Conservation (phyloP, 2,797 vertebrate species). For the Choloepus didactylus region DNA sequence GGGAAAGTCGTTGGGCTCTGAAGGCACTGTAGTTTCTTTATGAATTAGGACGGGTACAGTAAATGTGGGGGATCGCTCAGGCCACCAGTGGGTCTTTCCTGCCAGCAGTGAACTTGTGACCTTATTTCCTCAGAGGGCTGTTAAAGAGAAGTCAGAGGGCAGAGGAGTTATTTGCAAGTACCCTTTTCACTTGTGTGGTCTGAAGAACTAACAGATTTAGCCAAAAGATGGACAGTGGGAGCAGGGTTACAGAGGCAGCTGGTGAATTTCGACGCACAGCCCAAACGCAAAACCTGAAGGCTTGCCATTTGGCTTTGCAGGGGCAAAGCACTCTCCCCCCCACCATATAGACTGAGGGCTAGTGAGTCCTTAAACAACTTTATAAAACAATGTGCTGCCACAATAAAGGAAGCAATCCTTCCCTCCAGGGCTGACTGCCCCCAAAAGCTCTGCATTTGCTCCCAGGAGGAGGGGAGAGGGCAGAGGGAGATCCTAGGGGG, state of each 20-base stretch:
- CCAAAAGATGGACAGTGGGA: constrained; percentile 72
- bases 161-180: constrained; percentile 95
- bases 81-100: constrained; percentile 91
- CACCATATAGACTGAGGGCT: neutral
- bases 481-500: neutral
- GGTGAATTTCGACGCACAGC: constrained; percentile 64
- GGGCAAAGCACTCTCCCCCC: neutral
- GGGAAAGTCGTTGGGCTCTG: constrained; percentile 88
- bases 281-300: neutral
- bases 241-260: constrained; percentile 70
- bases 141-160: constrained; percentile 97
- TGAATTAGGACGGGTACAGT: constrained; percentile 89
- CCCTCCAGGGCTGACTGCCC: neutral
- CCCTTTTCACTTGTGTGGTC: constrained; percentile 97
- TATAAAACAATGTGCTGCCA: neutral
- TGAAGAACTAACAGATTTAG: constrained; percentile 90
- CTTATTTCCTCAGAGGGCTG: constrained; percentile 93
- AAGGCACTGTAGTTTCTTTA: constrained; percentile 84
- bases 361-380: neutral
- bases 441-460: neutral
- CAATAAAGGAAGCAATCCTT: neutral
- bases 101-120: constrained; percentile 97
- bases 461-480: rapidly evolving
- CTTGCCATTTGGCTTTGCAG: neutral
- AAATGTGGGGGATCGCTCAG: constrained; percentile 91